Conservation (phyloP, 2,797 vertebrate species). For the Loriculus beryllinus region DNA sequence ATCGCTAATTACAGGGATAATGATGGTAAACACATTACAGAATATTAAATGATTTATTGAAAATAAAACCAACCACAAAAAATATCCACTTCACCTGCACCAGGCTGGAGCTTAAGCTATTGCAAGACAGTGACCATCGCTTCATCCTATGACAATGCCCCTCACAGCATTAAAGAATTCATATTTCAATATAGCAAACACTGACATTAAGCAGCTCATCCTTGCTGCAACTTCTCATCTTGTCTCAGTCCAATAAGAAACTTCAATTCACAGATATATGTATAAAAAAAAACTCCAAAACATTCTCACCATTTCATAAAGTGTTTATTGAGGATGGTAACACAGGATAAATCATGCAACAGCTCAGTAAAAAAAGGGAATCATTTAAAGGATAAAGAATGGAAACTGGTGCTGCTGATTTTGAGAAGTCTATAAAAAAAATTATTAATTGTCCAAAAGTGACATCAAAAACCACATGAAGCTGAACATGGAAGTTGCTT, state of each 20-base stretch:
- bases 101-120: neutral
- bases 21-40: accelerated
- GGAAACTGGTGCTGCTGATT: slow-evolving; percentile 70
- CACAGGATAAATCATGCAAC: slow-evolving; percentile 80
- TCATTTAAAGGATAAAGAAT: slow-evolving; percentile 71
- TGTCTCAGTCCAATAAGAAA: neutral
- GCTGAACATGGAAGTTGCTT: slow-evolving; percentile 64
- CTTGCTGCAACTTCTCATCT: neutral
- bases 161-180: accelerated
- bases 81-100: no score
- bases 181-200: neutral
- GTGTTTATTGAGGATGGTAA: slow-evolving; percentile 81
- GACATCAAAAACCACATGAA: slow-evolving; percentile 48
- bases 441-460: slow-evolving; percentile 61
- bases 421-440: slow-evolving; percentile 67
- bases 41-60: neutral
- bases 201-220: accelerated
- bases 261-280: neutral
- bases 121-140: accelerated
- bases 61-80: accelerated
- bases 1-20: accelerated
- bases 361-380: slow-evolving; percentile 75
- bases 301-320: slow-evolving; percentile 71
- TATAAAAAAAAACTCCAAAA: neutral
- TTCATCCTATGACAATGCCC: accelerated